Conservation (phyloP, 2,113 vertebrate genomes). For the Sphaerodactylus townsendi region DNA sequence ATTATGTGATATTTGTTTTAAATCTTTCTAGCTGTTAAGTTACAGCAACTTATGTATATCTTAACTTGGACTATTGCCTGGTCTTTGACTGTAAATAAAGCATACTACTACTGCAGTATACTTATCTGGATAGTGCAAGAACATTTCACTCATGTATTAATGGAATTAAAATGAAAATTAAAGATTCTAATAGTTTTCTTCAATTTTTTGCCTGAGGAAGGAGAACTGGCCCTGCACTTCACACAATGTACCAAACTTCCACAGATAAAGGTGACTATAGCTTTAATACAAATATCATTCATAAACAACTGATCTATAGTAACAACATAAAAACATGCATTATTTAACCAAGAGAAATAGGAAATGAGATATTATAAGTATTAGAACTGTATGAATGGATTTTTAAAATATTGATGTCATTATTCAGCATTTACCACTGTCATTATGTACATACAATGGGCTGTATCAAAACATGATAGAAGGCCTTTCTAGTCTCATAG, state of each 20-base stretch:
- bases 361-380: neutral
- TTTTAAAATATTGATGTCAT: neutral
- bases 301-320: neutral
- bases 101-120: neutral
- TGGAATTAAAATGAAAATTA: neutral
- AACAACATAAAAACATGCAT: neutral
- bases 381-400: neutral
- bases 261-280: neutral
- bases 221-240: neutral
- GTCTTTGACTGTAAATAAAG: too few relatives aligned
- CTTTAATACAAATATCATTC: neutral
- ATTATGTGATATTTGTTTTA: too few relatives aligned
- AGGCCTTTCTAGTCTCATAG: too few relatives aligned
- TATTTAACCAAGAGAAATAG: neutral
- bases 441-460: too few relatives aligned
- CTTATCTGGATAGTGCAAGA: neutral
- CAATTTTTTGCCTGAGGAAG: neutral
- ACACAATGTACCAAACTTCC: neutral
- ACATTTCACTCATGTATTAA: neutral
- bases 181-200: neutral
- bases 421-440: neutral
- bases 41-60: too few relatives aligned
- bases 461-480: too few relatives aligned
- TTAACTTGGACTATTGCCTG: too few relatives aligned
- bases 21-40: too few relatives aligned